Evolutionary conservation across 1,140 invertebrate genomes (phyloP), one percentile per base, ranked within the genome.

Genomic region (Drosophila serrata): DNA sequence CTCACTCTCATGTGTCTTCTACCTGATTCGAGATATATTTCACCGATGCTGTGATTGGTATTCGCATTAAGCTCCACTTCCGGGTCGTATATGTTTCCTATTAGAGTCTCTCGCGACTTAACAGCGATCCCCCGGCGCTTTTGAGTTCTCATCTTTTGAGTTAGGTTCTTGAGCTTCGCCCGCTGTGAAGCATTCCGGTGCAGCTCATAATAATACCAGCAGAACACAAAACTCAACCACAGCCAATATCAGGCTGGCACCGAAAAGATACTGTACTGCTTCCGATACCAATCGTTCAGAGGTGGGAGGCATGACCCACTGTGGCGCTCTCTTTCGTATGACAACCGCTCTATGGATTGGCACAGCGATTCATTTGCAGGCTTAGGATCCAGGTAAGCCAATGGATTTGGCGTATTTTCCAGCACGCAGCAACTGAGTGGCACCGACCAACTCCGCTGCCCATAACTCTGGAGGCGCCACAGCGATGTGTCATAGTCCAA

Each of bases 401-500:
- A 92, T 6, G 90, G 87, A 17, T 95, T 93, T 3, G 93, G 91
- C 0, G 93, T 80, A 87, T 97, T 97, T 27, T 95, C 94, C 29
- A 96, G 92, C n/a, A 93, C 92, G 91, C 97, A 98, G 90, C 97
- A 98, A 39, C 95, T 96, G n/a, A 95, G 93, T 24, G 96, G 96
- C 15, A 97, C 96, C 0, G 95, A 93, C 81, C 97, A 93, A 19
- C 96, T 95, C 57, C 95, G 94, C 64, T 95, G 94, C 0, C 96
- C 95, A 39, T 96, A 94, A 77, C 95, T 94, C 76, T 96, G 94
- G n/a, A 97, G 93, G 61, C 96, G 94, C 97, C 97, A 98, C 81
- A 95, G 93, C 1, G 97, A 97, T 60, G 96, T 96, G 70, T 96
- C 95, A 92, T 97, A 98, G 94, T 98, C 97, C 48, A 94, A 94